Conservation (phyloP, 2,113 vertebrate species). For the Hydrolagus affinis region DNA sequence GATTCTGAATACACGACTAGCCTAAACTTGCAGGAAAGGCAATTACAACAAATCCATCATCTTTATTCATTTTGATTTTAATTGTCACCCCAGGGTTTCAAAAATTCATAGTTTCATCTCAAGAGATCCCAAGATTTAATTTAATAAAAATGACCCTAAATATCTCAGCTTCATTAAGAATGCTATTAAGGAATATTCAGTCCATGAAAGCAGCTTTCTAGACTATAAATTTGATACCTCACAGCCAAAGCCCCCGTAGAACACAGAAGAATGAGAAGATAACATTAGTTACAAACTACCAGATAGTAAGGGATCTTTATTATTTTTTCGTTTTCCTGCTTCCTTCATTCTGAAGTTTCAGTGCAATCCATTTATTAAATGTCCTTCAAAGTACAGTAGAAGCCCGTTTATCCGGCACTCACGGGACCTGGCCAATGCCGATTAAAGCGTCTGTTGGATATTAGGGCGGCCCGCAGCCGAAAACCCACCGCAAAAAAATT, state of each 20-base stretch:
- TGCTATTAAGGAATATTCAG: constrained; percentile 27
- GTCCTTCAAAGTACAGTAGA: too few species aligned
- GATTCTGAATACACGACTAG: neutral
- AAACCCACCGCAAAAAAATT: too few species aligned
- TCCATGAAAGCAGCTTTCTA: neutral
- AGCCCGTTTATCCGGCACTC: too few species aligned
- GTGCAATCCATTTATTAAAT: too few species aligned
- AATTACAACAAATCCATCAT: constrained; percentile 19
- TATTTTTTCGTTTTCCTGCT: too few species aligned
- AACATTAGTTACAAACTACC: neutral
- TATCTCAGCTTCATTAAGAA: constrained; percentile 27
- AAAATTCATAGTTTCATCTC: constrained; percentile 7
- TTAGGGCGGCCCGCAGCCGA: too few species aligned
- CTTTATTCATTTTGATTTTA: constrained; percentile 29
- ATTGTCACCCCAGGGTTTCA: constrained; percentile 19
- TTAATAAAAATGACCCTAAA: constrained; percentile 28
- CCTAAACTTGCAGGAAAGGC: neutral
- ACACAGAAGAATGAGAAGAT: neutral
- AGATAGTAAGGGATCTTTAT: too few species aligned
- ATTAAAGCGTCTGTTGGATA: too few species aligned
- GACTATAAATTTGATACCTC: constrained; percentile 12
- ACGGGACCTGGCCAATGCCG: too few species aligned
- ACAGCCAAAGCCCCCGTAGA: neutral
- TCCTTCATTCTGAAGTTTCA: too few species aligned
- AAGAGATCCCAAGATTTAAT: constrained; percentile 20